These are phyloP conservation scores for Clistopyga incitator DNA, from an alignment of 2,888 invertebrate genomes.

Conservation along the genomic window DNA sequence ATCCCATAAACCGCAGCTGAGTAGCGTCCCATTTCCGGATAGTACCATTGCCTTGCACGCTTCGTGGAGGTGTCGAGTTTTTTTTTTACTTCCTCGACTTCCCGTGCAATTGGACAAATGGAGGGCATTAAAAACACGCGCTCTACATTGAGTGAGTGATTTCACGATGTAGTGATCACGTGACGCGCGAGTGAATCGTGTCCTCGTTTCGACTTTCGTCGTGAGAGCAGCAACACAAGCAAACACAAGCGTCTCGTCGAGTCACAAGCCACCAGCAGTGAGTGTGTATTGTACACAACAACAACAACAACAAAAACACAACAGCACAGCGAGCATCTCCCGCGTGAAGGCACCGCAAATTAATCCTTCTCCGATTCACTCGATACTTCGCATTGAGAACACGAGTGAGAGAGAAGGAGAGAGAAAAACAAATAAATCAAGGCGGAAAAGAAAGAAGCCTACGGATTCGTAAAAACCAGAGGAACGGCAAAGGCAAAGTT, in stretches of 20 bases:
- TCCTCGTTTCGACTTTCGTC: constrained; percentile 28
- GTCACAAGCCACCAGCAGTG: background rate
- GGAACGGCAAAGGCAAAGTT: constrained; percentile 39
- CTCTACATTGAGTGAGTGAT: constrained; percentile 30
- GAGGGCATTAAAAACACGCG: background rate
- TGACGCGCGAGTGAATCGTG: constrained; percentile 64
- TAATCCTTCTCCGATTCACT: background rate
- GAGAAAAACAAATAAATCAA: constrained; percentile 10
- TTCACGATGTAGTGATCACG: constrained; percentile 69
- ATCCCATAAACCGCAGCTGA: background rate
- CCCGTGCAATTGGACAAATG: background rate
- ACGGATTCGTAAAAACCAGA: background rate
- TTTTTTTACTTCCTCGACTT: background rate
- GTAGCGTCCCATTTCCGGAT: background rate
- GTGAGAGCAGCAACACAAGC: background rate
- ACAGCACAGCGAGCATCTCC: too few species aligned
- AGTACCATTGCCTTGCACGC: background rate
- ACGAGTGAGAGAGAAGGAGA: background rate
- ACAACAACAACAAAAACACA: too few species aligned
- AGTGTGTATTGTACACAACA: background rate
- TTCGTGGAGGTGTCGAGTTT: background rate
- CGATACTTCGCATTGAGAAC: background rate
- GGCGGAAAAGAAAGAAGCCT: too few species aligned
- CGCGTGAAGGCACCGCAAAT: too few species aligned
- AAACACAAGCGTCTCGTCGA: constrained; percentile 1